These are phyloP conservation scores for Morelia viridis DNA, from an alignment of 2,797 vertebrate genomes.

Conservation along the genomic window DNA sequence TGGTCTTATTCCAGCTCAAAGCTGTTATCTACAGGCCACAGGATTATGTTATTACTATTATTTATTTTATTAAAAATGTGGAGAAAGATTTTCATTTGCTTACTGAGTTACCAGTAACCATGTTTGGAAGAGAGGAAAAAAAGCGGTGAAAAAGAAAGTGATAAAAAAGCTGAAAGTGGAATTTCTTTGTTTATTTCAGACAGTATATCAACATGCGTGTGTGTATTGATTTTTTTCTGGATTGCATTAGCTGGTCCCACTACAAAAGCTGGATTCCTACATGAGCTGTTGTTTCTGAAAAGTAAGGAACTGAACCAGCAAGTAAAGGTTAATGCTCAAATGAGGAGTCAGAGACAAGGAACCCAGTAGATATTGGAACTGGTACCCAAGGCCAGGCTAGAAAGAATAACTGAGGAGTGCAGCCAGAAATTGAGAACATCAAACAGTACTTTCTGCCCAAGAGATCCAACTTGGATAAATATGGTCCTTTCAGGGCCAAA, in stretches of 20 bases:
- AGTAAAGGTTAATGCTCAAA: neutral
- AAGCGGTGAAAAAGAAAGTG: neutral
- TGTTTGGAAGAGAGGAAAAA: neutral
- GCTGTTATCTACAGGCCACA: neutral
- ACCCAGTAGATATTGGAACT: neutral
- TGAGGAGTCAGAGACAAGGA: neutral
- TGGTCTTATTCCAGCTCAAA: neutral
- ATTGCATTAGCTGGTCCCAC: neutral
- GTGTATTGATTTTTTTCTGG: neutral
- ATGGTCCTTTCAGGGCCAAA: too few species aligned
- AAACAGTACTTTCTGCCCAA: neutral
- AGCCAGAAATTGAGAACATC: neutral
- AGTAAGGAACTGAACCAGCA: neutral
- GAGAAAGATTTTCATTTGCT: neutral
- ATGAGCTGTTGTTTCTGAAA: neutral
- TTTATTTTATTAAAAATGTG: constrained; percentile 1
- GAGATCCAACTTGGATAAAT: neutral
- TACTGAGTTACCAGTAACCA: neutral
- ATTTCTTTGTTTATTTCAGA: neutral
- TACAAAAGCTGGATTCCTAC: neutral
- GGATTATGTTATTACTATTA: neutral
- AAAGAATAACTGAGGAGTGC: neutral
- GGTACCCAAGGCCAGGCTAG: neutral
- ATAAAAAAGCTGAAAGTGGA: neutral
- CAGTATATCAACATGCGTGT: neutral